A percentile compares a stretch with the other conserved stretches of the same genome.
Conservation (phyloP, 2,888 invertebrate genomes). For the Sarcophaga caerulescens region DNA sequence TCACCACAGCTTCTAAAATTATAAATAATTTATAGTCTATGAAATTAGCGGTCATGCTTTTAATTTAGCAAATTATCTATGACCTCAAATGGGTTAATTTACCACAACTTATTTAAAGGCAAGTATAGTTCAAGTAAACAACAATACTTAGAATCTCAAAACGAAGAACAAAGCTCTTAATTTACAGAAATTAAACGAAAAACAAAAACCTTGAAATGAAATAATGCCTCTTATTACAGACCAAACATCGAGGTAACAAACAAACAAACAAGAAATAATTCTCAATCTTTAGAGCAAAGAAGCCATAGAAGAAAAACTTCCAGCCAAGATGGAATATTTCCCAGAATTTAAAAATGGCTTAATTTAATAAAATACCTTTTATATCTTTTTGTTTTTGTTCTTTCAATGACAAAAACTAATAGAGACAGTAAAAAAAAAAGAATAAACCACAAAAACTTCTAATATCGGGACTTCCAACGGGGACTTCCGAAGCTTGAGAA, state of each 20-base stretch:
- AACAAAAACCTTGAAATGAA: slow-evolving; percentile 36
- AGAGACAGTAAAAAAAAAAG: slow-evolving; percentile 1
- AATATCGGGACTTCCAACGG: too few relatives aligned
- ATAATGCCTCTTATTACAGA: slow-evolving; percentile 10
- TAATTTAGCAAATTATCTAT: neutral
- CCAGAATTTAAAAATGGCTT: slow-evolving; percentile 23
- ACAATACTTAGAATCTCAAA: slow-evolving; percentile 9
- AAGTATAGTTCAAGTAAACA: slow-evolving; percentile 34
- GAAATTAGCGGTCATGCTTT: neutral
- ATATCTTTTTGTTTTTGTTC: neutral
- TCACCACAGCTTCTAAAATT: too few relatives aligned
- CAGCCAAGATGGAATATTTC: neutral
- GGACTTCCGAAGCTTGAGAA: too few relatives aligned
- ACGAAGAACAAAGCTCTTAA: neutral
- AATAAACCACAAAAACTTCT: neutral
- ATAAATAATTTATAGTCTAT: neutral
- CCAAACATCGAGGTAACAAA: neutral
- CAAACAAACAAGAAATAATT: neutral
- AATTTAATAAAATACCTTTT: neutral
- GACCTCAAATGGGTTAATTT: slow-evolving; percentile 17
- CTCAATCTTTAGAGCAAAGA: neutral
- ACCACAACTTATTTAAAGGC: neutral
- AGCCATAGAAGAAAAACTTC: neutral
- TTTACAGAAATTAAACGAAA: neutral
- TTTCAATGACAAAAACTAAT: too few relatives aligned